phyloP scores from a whole-genome alignment of 2,888 invertebrate genomes.

The Acanthopleura granulata region DNA sequence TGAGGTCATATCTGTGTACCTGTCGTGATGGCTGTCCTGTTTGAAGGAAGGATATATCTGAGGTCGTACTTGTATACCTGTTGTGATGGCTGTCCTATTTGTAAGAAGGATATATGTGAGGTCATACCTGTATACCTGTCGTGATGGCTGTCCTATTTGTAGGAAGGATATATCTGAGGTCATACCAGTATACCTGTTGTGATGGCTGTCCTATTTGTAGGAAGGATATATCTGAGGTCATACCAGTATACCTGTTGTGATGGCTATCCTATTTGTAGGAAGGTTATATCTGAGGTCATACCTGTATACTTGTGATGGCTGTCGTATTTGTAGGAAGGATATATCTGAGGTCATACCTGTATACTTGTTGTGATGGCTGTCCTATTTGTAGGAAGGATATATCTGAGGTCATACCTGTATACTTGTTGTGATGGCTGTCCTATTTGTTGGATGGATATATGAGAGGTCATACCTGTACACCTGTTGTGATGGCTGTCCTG shows the following conservation, averaged over 20 bases:
- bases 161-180: conserved; percentile 69
- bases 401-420: conserved; percentile 68
- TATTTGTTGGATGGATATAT: too few species aligned
- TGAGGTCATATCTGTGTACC: conserved; percentile 69
- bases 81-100: conserved; percentile 70
- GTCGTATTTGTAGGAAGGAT: conserved; percentile 71
- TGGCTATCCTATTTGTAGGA: conserved; percentile 71
- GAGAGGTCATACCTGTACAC: too few species aligned
- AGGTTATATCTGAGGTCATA: conserved; percentile 69
- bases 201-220: conserved; percentile 72
- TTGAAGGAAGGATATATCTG: conserved; percentile 69
- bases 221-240: conserved; percentile 68
- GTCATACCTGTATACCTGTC: conserved; percentile 69
- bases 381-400: conserved; percentile 71
- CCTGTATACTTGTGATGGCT: conserved; percentile 70
- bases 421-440: conserved; percentile 64
- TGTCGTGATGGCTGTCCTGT: conserved; percentile 71
- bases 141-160: conserved; percentile 71
- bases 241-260: conserved; percentile 69
- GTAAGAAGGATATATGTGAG: conserved; percentile 69
- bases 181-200: conserved; percentile 67
- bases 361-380: conserved; percentile 70
- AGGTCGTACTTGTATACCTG: conserved; percentile 69
- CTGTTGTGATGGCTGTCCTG: not conserved
- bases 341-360: conserved; percentile 69